Evolutionary conservation across 2,113 vertebrate genomes (phyloP).

Genomic region (Indicator maculatus): DNA sequence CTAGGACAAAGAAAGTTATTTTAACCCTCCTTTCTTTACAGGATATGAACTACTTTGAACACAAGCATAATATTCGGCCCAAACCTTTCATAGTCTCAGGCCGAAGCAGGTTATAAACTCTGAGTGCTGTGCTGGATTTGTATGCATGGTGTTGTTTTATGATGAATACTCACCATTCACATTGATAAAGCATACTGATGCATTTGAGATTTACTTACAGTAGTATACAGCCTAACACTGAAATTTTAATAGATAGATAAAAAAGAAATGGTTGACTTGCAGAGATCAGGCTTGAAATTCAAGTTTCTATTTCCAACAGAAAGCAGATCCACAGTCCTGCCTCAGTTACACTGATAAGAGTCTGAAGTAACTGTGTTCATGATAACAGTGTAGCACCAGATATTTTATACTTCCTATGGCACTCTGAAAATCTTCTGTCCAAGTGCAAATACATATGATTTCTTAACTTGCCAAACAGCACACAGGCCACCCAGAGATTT

Average conservation of each 20-base stretch:
- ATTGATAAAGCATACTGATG: neutral
- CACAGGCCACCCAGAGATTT: neutral
- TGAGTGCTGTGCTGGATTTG: constrained; percentile 72
- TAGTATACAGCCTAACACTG: neutral
- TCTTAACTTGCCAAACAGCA: neutral
- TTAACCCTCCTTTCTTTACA: constrained; percentile 78
- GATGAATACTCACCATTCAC: constrained; percentile 38
- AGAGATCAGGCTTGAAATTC: neutral
- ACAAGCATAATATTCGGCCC: constrained; percentile 90
- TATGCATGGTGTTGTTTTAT: constrained; percentile 72
- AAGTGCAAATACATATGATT: neutral
- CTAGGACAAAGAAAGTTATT: constrained; percentile 39
- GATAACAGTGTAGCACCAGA: neutral
- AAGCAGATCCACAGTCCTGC: neutral
- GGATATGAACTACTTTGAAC: constrained; percentile 91
- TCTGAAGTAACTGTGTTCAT: neutral
- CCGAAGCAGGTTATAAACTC: constrained; percentile 85
- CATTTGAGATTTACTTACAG: constrained; percentile 3
- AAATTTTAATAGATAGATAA: neutral
- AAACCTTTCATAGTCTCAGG: constrained; percentile 87
- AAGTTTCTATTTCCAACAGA: neutral
- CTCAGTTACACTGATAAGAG: neutral
- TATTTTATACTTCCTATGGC: neutral
- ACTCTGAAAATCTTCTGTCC: neutral
- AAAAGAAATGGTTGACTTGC: neutral